Evolutionary conservation across 2,797 vertebrate species (phyloP), one percentile per base, ranked within the genome.

Genomic region (Semaprochilodus insignis): DNA sequence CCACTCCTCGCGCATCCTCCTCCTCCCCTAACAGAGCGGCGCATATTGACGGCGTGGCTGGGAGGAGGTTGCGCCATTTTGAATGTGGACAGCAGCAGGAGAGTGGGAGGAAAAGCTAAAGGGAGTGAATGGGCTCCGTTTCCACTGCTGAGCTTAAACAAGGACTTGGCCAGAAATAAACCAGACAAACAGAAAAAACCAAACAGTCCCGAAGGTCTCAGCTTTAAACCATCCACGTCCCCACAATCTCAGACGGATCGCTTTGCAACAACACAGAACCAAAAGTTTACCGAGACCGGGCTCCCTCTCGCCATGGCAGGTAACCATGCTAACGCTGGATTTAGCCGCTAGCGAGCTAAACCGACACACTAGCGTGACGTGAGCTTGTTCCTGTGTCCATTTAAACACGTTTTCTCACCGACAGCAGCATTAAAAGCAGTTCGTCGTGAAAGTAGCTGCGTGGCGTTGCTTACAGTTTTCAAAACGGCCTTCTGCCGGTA

Each of bases 301-400:
- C 87, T 91, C 93, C 74, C 86, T 91, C 87, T 93, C 93, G 85
- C 91, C 92, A 95, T 95, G 95, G 95, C 95, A 95, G 95, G 95
- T 95, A 95, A 86, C 34, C 79, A 51, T 48, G 73, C 80, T 75
- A 55, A 76, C 16, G 71, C 77, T 78, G 79, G 62, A 31, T 14
- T 36, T 76, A 81, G 73, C 62, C 21, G 23, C 70, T 52, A 34
- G 77, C 71, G 27, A 73, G 55, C 44, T 11, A 48, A 48, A 48
- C 0, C 8, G 44, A 48, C 44, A 13, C 11, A 48, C 1, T 36
- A 65, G 16, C 69, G 19, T 54, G 25, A 52, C 8, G 57, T 3
- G 8, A 15, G 10, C 52, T 19, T 0, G 66, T 71, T 52, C 34
- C 14, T 80, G 78, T 34, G 48, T 16, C 60, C 10, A 2, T 63